Percentiles rank a stretch among this genome's conserved stretches.
Evolutionary conservation across 2,797 vertebrate genomes (phyloP).

Genomic region (Sphaeramia orbicularis): DNA sequence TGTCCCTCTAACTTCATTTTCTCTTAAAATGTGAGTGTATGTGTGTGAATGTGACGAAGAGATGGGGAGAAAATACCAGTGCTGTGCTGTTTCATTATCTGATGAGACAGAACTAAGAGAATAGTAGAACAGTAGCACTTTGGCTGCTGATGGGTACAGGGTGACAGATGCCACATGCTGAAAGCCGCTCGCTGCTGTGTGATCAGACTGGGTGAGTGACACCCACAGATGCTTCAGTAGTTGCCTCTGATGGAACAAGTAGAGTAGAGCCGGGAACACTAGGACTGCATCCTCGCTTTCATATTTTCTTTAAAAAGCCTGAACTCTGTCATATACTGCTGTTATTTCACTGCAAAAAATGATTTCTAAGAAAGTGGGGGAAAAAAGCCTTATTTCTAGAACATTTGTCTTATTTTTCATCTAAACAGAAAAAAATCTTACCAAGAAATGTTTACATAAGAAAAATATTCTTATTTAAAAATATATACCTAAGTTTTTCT

Average conservation of each 20-base stretch:
- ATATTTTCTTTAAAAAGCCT: neutral
- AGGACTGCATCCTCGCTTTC: neutral
- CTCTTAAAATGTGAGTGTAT: neutral
- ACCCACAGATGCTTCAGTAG: constrained; percentile 22
- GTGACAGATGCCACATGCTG: constrained; percentile 36
- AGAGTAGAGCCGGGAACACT: constrained; percentile 13
- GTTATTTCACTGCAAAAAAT: too few relatives aligned
- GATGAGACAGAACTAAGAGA: constrained; percentile 24
- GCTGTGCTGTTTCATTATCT: constrained; percentile 18
- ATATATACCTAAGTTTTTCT: too few relatives aligned
- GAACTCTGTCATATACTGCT: neutral
- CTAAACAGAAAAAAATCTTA: too few relatives aligned
- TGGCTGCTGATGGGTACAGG: constrained; percentile 18
- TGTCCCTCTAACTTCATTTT: neutral
- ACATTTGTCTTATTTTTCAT: too few relatives aligned
- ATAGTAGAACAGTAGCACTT: constrained; percentile 13
- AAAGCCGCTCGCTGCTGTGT: constrained; percentile 13
- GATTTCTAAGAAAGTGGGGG: too few relatives aligned
- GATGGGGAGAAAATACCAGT: neutral
- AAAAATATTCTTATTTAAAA: too few relatives aligned
- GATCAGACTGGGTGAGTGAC: constrained; percentile 30
- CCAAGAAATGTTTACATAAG: too few relatives aligned
- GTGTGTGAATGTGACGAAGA: neutral
- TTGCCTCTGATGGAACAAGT: constrained; percentile 28
- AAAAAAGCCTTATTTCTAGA: too few relatives aligned